phyloP scores from a whole-genome alignment of 2,888 invertebrate genomes.

The Apoda limacodes region DNA sequence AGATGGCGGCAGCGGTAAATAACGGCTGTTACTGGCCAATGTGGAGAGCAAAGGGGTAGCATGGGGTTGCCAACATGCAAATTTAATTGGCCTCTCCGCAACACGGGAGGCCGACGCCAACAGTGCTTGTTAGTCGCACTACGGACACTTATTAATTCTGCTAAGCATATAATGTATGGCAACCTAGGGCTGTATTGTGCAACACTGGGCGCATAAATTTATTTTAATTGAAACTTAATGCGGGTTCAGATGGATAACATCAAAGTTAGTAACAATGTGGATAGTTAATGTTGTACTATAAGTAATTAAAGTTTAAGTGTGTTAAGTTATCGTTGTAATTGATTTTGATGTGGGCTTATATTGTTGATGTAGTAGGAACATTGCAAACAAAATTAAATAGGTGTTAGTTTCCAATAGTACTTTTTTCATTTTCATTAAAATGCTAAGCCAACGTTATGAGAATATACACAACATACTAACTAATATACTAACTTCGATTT shows the following conservation, averaged over 20 bases:
- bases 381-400: too few species aligned
- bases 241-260: constrained; percentile 36
- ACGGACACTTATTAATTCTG: constrained; percentile 63
- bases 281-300: too few species aligned
- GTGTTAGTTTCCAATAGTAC: too few species aligned
- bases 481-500: too few species aligned
- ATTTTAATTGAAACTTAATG: constrained; percentile 62
- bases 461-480: too few species aligned
- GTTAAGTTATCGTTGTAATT: too few species aligned
- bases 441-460: too few species aligned
- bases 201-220: constrained; percentile 51
- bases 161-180: constrained; percentile 55
- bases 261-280: too few species aligned
- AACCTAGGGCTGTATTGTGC: constrained; percentile 32
- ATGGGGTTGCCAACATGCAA: constrained; percentile 60
- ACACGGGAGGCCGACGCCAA: constrained; percentile 43
- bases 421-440: too few species aligned
- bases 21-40: constrained; percentile 26
- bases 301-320: too few species aligned
- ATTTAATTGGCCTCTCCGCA: constrained; percentile 54
- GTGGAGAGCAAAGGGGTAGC: constrained; percentile 30
- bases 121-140: constrained; percentile 46
- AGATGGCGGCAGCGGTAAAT: constrained; percentile 40
- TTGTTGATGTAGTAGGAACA: too few species aligned
- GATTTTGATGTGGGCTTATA: too few species aligned